Evolutionary conservation across 2,888 invertebrate species (phyloP).

Genomic region (Lasioglossum oenotherae): DNA sequence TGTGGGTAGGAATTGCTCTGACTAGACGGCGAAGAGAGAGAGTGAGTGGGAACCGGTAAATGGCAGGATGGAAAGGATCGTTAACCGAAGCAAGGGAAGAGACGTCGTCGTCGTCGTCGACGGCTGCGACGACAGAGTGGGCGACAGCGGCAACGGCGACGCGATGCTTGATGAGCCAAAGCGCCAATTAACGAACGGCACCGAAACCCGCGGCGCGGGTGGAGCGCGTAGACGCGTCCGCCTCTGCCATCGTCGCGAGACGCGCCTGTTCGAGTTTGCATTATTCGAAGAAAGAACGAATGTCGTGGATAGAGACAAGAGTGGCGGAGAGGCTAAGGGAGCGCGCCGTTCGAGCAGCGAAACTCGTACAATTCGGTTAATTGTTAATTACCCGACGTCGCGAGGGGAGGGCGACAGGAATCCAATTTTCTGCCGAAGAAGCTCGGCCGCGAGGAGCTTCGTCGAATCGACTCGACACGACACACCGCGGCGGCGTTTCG

Average conservation of each 20-base stretch:
- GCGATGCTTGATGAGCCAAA: conserved; percentile 71
- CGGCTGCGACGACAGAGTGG: neutral
- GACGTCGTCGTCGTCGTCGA: conserved; percentile 16
- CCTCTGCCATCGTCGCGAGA: neutral
- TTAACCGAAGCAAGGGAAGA: conserved; percentile 32
- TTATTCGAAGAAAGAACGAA: neutral
- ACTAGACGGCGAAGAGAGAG: neutral
- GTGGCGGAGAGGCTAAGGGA: neutral
- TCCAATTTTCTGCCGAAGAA: conserved; percentile 54
- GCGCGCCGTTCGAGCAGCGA: neutral
- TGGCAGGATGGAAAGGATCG: conserved; percentile 33
- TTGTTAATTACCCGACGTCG: conserved; percentile 50
- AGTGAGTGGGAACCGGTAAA: neutral
- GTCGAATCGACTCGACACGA: neutral
- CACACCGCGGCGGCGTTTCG: neutral
- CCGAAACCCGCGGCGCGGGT: conserved; percentile 43
- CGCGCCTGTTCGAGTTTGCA: neutral
- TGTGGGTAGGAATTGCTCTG: neutral
- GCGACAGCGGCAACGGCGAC: conserved; percentile 26
- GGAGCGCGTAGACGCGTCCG: conserved; percentile 12
- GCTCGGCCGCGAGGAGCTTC: neutral
- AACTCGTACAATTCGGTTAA: conserved; percentile 42
- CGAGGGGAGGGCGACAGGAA: conserved; percentile 35
- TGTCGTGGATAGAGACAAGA: neutral
- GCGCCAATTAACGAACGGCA: conserved; percentile 68